Evolutionary conservation across 2,888 invertebrate species (phyloP).

Genomic region (Amphiduros pacificus): DNA sequence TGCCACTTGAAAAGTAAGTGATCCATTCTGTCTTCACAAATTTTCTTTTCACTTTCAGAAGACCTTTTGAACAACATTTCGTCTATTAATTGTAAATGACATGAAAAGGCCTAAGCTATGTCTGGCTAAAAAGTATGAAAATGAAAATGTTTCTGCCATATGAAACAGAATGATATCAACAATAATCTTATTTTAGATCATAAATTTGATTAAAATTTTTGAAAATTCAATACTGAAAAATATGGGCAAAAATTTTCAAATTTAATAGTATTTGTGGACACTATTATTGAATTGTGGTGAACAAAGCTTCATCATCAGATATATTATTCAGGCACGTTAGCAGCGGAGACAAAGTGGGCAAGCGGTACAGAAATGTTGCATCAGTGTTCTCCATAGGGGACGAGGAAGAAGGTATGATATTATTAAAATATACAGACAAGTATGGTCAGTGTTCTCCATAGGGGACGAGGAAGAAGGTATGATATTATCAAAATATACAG

Average conservation of each 20-base stretch:
- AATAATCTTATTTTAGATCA: too few relatives aligned
- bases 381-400: constrained; percentile 95
- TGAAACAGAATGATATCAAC: too few relatives aligned
- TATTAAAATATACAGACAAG: constrained; percentile 86
- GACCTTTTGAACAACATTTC: background rate
- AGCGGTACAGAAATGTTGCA: constrained; percentile 84
- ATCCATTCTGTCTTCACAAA: background rate
- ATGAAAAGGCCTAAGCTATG: too few relatives aligned
- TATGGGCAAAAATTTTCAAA: background rate
- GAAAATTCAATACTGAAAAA: background rate
- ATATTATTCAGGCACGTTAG: constrained; percentile 71
- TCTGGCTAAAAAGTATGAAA: too few relatives aligned
- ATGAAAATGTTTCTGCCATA: background rate
- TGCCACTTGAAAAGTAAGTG: constrained; percentile 66
- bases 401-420: constrained; percentile 47
- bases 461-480: constrained; percentile 68
- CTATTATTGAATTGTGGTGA: too few relatives aligned
- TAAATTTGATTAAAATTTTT: background rate
- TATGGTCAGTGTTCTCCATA: constrained; percentile 91
- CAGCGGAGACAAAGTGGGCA: constrained; percentile 75
- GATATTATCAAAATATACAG: constrained; percentile 87
- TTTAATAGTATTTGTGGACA: background rate
- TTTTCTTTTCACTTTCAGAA: background rate
- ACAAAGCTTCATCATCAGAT: too few relatives aligned
- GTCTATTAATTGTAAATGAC: too few relatives aligned